A percentile compares a stretch with the other conserved stretches of the same genome.
phyloP scores from a whole-genome alignment of 2,888 invertebrate genomes.

The Drosophila birchii region DNA sequence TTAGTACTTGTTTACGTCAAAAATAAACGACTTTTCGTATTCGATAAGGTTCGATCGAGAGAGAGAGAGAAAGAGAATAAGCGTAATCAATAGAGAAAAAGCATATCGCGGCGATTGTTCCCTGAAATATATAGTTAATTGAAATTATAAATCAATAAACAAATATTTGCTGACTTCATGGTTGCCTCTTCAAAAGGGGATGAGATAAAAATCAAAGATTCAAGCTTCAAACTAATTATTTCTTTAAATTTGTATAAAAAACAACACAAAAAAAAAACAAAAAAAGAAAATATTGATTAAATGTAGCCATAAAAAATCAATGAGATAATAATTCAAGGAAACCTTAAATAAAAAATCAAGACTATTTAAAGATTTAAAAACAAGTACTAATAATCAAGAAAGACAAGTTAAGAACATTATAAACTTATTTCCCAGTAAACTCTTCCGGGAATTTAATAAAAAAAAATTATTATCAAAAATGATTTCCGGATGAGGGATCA shows the following conservation, averaged over 20 bases:
- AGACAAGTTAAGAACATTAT: background rate
- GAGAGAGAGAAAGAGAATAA: background rate
- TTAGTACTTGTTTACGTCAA: background rate
- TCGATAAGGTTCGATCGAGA: background rate
- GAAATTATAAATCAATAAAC: constrained; percentile 18
- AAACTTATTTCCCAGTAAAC: background rate
- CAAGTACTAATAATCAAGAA: background rate
- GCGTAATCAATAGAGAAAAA: background rate
- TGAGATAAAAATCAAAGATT: background rate
- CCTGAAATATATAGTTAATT: background rate
- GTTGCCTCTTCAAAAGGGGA: background rate
- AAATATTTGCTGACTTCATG: constrained; percentile 1
- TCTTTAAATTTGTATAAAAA: background rate
- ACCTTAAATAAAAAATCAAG: background rate
- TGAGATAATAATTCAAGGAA: background rate
- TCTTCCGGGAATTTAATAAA: background rate
- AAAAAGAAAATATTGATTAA: too few species aligned
- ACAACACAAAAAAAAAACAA: background rate
- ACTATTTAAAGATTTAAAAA: background rate
- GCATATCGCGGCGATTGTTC: constrained; percentile 1
- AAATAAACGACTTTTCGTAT: background rate
- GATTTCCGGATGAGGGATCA: background rate
- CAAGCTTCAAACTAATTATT: background rate
- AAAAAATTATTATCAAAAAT: background rate
- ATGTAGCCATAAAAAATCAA: background rate